phyloP scores from a whole-genome alignment of 2,888 invertebrate genomes.

The Galeruca laticollis region DNA sequence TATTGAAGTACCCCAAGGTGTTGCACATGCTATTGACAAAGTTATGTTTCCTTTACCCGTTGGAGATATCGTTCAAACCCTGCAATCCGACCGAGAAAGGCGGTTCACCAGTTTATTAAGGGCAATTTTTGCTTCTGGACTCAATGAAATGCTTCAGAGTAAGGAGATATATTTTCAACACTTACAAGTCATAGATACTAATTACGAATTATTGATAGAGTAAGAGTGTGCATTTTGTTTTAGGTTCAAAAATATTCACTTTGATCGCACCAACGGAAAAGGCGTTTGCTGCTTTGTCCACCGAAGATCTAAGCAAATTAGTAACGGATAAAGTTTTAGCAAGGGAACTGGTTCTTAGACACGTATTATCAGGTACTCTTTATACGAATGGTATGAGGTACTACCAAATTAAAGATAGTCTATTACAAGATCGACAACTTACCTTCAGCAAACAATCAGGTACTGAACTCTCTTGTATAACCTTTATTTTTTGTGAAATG shows the following conservation, averaged over 20 bases:
- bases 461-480: conserved; percentile 60
- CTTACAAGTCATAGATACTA: no score
- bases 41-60: conserved; percentile 93
- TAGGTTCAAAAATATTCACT: conserved; percentile 86
- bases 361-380: conserved; percentile 81
- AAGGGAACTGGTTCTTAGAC: conserved; percentile 80
- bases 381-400: conserved; percentile 90
- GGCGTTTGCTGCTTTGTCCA: conserved; percentile 78
- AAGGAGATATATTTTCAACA: conserved; percentile 44
- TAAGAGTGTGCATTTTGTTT: conserved; percentile 17
- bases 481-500: not conserved
- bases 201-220: no score
- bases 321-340: conserved; percentile 76
- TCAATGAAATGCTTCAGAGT: conserved; percentile 82
- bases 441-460: conserved; percentile 85
- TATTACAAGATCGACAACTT: conserved; percentile 80
- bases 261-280: conserved; percentile 88
- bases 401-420: conserved; percentile 85
- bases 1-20: conserved; percentile 86
- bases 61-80: conserved; percentile 85
- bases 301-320: conserved; percentile 72
- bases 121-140: conserved; percentile 81
- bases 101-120: conserved; percentile 84
- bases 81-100: conserved; percentile 86
- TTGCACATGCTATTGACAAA: conserved; percentile 86